Evolutionary conservation across 2,113 vertebrate species (phyloP).

Genomic region (Terrapene triunguis): DNA sequence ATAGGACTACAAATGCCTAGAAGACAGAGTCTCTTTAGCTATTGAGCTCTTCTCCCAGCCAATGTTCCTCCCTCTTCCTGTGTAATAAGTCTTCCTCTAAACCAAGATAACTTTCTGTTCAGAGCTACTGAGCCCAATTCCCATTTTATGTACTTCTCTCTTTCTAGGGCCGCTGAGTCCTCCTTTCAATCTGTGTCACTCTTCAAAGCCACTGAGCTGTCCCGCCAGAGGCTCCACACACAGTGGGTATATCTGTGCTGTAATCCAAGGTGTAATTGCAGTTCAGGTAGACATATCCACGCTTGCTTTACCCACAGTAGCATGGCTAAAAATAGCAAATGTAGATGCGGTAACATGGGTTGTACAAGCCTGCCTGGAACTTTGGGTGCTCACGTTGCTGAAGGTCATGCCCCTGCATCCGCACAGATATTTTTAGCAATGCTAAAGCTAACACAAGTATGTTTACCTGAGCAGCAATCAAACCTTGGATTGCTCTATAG

Average conservation of each 20-base stretch:
- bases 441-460: background rate
- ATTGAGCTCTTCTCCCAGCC: background rate
- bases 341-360: background rate
- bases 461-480: background rate
- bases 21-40: background rate
- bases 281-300: background rate
- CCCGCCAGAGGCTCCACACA: background rate
- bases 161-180: background rate
- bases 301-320: background rate
- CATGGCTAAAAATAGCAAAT: background rate
- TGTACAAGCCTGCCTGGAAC: background rate
- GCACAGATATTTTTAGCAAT: background rate
- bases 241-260: background rate
- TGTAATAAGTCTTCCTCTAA: background rate
- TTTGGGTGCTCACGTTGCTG: background rate
- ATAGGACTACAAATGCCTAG: background rate
- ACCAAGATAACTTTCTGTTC: background rate
- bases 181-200: background rate
- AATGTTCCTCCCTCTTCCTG: background rate
- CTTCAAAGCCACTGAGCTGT: background rate
- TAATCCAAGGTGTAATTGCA: background rate
- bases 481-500: background rate
- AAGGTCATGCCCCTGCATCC: background rate
- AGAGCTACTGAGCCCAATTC: background rate
- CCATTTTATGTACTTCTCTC: background rate